Base-by-base conservation (phyloP, 1,140 invertebrate species). In the Globodera ellingtonae region DNA sequence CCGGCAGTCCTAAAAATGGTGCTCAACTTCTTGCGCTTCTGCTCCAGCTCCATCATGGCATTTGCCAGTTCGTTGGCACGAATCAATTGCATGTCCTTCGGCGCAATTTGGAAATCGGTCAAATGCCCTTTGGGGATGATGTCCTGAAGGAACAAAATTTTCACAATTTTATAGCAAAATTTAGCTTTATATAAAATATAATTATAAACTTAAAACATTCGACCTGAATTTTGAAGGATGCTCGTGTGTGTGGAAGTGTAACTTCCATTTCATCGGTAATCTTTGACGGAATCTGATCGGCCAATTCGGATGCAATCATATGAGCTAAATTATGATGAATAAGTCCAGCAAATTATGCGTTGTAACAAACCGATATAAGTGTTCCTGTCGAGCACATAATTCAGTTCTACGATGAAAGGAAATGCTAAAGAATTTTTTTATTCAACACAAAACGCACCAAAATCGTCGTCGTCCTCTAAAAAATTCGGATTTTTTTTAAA, bases 151-250 rank as follows among this genome's bases (percentile, higher is more conserved):
- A 15, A 15, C 13, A 13, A 89, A 75, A 56, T n/a, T n/a, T n/a
- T 13, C 44, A 13, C 48, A 24, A 24, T 24, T n/a, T n/a, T n/a
- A n/a, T n/a, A n/a, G n/a, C n/a, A n/a, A n/a, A n/a, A n/a, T n/a
- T n/a, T n/a, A n/a, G n/a, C n/a, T n/a, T n/a, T n/a, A n/a, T n/a
- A n/a, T n/a, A n/a, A n/a, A n/a, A n/a, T n/a, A n/a, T n/a, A n/a
- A n/a, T n/a, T n/a, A n/a, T 35, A 35, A 35, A 35, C 15, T 6
- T 18, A 78, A 56, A 70, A 10, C 5, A 44, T 15, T 75, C 1
- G 48, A 85, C 86, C 71, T 89, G 88, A 73, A 89, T 89, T 75
- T 89, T 89, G 81, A 89, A 89, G 9, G 88, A 89, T 66, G 87
- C 87, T 73, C 88, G 74, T 13, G 87, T 89, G 75, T 89, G 88